Percentiles rank a stretch among this genome's conserved stretches.
Conservation (phyloP, 2,888 invertebrate species). For the Ennomos fuscantarius region DNA sequence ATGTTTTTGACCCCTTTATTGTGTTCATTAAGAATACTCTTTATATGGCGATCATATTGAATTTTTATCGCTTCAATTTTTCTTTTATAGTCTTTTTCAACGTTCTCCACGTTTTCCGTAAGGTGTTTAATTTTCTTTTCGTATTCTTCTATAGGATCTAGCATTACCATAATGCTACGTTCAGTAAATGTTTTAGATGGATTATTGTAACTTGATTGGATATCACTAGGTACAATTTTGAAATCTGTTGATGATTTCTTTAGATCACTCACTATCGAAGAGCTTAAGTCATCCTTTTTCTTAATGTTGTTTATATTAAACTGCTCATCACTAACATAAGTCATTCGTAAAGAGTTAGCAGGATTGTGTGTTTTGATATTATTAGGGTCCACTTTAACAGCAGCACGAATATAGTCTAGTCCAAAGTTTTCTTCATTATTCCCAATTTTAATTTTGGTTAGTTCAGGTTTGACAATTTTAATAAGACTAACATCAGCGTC, state of each 20-base stretch:
- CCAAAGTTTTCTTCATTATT: constrained; percentile 48
- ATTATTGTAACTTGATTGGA: constrained; percentile 39
- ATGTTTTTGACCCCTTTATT: constrained; percentile 82
- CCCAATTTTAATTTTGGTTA: constrained; percentile 15
- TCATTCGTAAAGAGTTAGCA: constrained; percentile 44
- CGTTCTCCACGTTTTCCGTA: constrained; percentile 61
- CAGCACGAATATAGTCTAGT: constrained; percentile 61
- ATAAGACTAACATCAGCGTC: constrained; percentile 53
- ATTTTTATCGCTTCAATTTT: constrained; percentile 77
- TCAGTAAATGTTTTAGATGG: constrained; percentile 43
- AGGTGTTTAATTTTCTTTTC: constrained; percentile 62
- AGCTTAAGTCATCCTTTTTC: constrained; percentile 36
- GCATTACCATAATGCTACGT: constrained; percentile 55
- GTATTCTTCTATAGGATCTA: constrained; percentile 58
- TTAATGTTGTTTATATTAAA: constrained; percentile 35
- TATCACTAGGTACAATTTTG: constrained; percentile 41
- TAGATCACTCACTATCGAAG: constrained; percentile 36
- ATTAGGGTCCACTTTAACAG: constrained; percentile 51
- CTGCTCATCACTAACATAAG: constrained; percentile 55
- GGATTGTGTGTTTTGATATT: constrained; percentile 39
- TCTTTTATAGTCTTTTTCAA: constrained; percentile 69
- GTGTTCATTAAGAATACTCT: constrained; percentile 80
- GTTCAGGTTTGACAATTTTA: constrained; percentile 34
- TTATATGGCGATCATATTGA: constrained; percentile 83
- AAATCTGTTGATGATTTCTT: constrained; percentile 42